These are phyloP conservation scores for Drosophila sulfurigaster DNA, from an alignment of 1,140 invertebrate species.

Conservation along the genomic window DNA sequence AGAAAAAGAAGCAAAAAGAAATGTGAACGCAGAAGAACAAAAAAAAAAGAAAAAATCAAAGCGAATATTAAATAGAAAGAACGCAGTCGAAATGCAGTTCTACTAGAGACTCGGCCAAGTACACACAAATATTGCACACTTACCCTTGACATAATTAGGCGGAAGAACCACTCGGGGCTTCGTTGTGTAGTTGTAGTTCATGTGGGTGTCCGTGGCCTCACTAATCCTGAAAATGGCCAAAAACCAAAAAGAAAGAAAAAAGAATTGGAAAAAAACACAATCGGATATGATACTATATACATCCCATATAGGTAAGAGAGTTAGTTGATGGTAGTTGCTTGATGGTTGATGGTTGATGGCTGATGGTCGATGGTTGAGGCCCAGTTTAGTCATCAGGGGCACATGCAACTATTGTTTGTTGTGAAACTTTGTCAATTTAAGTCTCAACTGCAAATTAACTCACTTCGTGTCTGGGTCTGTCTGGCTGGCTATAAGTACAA, in stretches of 20 bases:
- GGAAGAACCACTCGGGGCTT: slow-evolving; percentile 89
- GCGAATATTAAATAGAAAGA: slow-evolving; percentile 15
- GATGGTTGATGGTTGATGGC: background rate
- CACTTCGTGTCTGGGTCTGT: slow-evolving; percentile 61
- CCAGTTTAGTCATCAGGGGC: slow-evolving; percentile 45
- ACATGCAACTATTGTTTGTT: slow-evolving; percentile 59
- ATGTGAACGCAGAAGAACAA: background rate
- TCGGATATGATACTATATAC: slow-evolving; percentile 38
- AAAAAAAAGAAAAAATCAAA: slow-evolving; percentile 23
- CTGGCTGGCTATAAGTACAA: slow-evolving; percentile 13
- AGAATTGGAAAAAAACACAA: slow-evolving; percentile 29
- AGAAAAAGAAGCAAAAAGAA: slow-evolving; percentile 8
- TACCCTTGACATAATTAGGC: slow-evolving; percentile 90
- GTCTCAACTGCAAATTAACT: slow-evolving; percentile 79
- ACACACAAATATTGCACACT: slow-evolving; percentile 51
- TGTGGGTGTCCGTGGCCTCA: slow-evolving; percentile 85
- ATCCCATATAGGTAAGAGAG: background rate
- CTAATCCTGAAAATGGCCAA: slow-evolving; percentile 75
- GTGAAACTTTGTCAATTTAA: slow-evolving; percentile 80
- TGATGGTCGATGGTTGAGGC: slow-evolving; percentile 6
- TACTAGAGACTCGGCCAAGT: slow-evolving; percentile 1
- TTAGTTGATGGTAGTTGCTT: background rate
- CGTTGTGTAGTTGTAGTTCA: slow-evolving; percentile 88
- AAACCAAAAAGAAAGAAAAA: slow-evolving; percentile 22
- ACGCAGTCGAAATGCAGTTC: slow-evolving; percentile 5